Evolutionary conservation across 2,888 invertebrate species (phyloP), one percentile per base, ranked within the genome.

Genomic region (Tachina grossa): DNA sequence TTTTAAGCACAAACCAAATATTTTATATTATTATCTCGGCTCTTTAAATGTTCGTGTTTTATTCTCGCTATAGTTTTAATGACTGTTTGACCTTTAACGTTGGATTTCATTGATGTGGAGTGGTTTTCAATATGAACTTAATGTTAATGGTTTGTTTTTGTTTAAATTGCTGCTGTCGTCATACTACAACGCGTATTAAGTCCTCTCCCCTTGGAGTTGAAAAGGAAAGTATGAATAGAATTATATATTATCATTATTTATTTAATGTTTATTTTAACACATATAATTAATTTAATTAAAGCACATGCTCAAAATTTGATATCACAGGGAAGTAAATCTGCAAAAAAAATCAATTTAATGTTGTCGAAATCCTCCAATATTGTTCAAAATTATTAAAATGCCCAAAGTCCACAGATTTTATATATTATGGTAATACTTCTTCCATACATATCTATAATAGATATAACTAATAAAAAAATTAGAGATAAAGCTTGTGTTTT

Each of bases 71-170:
- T 66, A 53, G 66, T 49, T 61, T 77, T 61, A 63, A 63, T 81
- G 81, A 77, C 66, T 77, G 59, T 85, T 79, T 85, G 85, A 85
- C 85, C 85, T 85, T 85, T 85, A 81, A 61, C 61, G 71, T 19
- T 59, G 57, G 2, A 66, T 72, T 65, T 80, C 66, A 55, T 43
- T 68, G 68, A 51, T 39, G 8, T 65, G 71, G 19, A 79, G 65
- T 59, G 53, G 2, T 75, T 55, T 82, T 75, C 49, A 22, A 10
- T 31, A 13, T 47, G 53, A 43, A 3, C 22, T 63, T 63, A 51
- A 47, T 19, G 51, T 14, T 55, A 31, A 31, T 31, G 6, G n/a
- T 13, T 76, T 43, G 5, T 31, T 45, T 66, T 49, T 66, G 47
- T 49, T 31, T 10, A n/a, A 66, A 5, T 22, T 49, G n/a, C 31